phyloP scores from a whole-genome alignment of 2,113 vertebrate genomes.

The Otis tarda region DNA sequence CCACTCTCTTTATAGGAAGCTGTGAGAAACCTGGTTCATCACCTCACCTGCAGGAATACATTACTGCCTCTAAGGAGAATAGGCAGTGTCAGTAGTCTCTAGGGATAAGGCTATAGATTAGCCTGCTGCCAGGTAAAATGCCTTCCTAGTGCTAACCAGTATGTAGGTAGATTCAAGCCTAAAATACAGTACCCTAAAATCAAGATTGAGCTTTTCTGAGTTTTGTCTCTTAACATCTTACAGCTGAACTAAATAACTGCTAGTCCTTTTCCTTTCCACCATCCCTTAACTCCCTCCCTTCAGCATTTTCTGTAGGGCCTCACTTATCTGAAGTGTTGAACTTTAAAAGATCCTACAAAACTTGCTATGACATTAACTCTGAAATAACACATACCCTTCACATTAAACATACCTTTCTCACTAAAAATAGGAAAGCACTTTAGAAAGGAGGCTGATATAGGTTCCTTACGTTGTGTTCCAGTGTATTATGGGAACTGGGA shows the following conservation, averaged over 20 bases:
- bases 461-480: not conserved
- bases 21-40: not conserved
- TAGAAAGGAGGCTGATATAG: not conserved
- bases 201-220: not conserved
- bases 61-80: not conserved
- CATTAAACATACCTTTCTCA: not conserved
- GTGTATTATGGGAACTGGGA: not conserved
- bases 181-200: not conserved
- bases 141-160: not conserved
- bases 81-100: not conserved
- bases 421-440: not conserved
- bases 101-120: not conserved
- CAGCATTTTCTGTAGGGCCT: not conserved
- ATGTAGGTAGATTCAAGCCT: not conserved
- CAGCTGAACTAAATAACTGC: not conserved
- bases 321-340: not conserved
- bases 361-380: not conserved
- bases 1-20: not conserved
- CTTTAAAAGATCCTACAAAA: not conserved
- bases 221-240: not conserved
- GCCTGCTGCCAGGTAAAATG: not conserved
- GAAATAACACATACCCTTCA: not conserved
- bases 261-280: not conserved
- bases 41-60: not conserved
- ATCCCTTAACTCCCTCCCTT: not conserved